Evolutionary conservation across 2,113 vertebrate species (phyloP).

Genomic region (Ictalurus punctatus): DNA sequence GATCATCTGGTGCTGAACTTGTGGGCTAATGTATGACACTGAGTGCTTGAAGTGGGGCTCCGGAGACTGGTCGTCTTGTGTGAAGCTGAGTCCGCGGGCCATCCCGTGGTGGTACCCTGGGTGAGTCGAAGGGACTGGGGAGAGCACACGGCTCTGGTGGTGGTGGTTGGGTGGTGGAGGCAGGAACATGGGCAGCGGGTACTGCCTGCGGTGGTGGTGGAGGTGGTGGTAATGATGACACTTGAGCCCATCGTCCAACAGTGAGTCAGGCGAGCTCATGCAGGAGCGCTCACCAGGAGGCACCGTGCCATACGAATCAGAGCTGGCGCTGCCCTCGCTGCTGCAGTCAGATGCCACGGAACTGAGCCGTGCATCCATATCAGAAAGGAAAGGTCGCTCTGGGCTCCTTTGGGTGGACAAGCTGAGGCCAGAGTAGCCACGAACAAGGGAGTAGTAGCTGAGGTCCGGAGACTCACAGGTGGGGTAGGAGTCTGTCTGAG

Average conservation of each 20-base stretch:
- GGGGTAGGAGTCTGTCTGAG: slow-evolving; percentile 84
- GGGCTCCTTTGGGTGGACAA: slow-evolving; percentile 83
- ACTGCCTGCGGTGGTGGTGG: slow-evolving; percentile 71
- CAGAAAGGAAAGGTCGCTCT: slow-evolving; percentile 82
- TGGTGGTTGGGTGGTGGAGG: slow-evolving; percentile 73
- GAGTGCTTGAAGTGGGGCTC: slow-evolving; percentile 82
- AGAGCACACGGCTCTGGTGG: slow-evolving; percentile 74
- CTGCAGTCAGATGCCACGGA: slow-evolving; percentile 91
- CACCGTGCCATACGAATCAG: slow-evolving; percentile 77
- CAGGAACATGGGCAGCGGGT: slow-evolving; percentile 70
- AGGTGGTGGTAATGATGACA: slow-evolving; percentile 78
- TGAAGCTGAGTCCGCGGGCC: slow-evolving; percentile 78
- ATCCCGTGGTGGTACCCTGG: slow-evolving; percentile 78
- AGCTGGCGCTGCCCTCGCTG: slow-evolving; percentile 89
- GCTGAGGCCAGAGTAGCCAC: slow-evolving; percentile 81
- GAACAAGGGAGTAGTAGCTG: slow-evolving; percentile 89
- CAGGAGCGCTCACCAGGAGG: slow-evolving; percentile 83
- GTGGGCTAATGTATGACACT: slow-evolving; percentile 79
- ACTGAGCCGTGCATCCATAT: slow-evolving; percentile 82
- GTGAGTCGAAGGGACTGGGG: slow-evolving; percentile 68
- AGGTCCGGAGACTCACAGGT: slow-evolving; percentile 92
- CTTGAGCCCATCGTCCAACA: slow-evolving; percentile 83
- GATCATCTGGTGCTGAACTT: slow-evolving; percentile 80
- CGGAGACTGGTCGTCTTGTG: slow-evolving; percentile 78
- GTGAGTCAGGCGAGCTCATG: slow-evolving; percentile 79